Evolutionary conservation across 2,113 vertebrate species (phyloP).

Genomic region (Hypomesus transpacificus): DNA sequence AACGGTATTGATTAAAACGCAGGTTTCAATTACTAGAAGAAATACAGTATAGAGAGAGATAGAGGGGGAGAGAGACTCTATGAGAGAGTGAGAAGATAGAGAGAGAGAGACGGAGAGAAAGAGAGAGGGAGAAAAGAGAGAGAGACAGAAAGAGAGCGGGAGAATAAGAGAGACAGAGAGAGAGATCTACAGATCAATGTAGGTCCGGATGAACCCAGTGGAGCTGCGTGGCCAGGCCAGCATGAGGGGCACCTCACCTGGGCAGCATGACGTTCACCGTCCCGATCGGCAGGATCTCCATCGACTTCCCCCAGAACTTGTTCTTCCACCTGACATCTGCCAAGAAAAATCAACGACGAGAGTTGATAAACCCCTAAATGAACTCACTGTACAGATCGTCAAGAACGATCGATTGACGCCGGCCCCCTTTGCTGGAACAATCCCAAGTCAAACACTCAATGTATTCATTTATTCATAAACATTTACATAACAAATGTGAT

Average conservation of each 20-base stretch:
- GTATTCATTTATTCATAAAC: too few species aligned
- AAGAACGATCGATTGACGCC: too few species aligned
- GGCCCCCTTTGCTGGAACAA: too few species aligned
- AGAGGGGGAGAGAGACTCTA: too few species aligned
- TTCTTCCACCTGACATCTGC: constrained; percentile 99
- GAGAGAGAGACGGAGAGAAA: not conserved
- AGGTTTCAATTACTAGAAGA: too few species aligned
- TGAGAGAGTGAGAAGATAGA: too few species aligned
- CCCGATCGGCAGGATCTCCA: constrained; percentile 97
- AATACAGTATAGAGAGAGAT: too few species aligned
- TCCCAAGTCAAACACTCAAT: too few species aligned
- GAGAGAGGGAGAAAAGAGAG: too few species aligned
- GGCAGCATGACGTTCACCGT: constrained; percentile 90
- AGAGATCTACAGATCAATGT: not conserved
- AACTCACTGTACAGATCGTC: not conserved
- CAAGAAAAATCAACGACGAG: constrained; percentile 8
- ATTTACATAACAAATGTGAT: too few species aligned
- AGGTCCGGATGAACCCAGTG: too few species aligned
- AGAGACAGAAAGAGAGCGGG: not conserved
- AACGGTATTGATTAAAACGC: too few species aligned
- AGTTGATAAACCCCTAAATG: not conserved
- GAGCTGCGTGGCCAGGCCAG: not conserved
- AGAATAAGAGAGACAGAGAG: not conserved
- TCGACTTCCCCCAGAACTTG: constrained; percentile 99
- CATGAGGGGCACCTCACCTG: constrained; percentile 76